phyloP scores from a whole-genome alignment of 2,113 vertebrate species.

The Pelodiscus sinensis region DNA sequence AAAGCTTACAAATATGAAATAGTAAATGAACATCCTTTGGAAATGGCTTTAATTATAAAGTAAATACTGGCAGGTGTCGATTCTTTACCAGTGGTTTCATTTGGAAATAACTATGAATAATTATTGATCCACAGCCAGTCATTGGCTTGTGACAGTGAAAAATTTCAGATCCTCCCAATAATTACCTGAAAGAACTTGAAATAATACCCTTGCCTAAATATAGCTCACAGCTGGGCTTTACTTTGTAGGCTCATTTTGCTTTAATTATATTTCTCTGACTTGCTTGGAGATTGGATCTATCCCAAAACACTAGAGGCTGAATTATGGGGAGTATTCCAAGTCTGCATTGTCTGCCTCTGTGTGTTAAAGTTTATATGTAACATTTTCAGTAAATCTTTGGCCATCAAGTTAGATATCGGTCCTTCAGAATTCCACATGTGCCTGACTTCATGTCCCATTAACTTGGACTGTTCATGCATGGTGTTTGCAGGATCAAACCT shows the following conservation, averaged over 20 bases:
- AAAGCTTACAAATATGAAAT: neutral
- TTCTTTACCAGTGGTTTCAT: neutral
- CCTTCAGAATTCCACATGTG: neutral
- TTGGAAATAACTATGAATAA: neutral
- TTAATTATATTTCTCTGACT: neutral
- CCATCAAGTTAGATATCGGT: neutral
- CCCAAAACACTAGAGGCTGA: neutral
- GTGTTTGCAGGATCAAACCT: neutral
- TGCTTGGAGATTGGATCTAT: neutral
- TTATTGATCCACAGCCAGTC: neutral
- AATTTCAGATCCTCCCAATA: neutral
- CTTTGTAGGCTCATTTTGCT: neutral
- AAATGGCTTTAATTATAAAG: neutral
- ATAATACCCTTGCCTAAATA: neutral
- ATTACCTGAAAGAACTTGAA: neutral
- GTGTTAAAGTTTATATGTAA: neutral
- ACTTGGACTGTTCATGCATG: neutral
- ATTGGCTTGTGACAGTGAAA: neutral
- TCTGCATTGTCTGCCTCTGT: neutral
- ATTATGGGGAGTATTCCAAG: neutral
- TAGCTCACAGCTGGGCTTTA: neutral
- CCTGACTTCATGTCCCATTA: neutral
- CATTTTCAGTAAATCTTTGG: neutral
- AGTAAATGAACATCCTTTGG: neutral
- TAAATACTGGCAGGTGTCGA: neutral